These are phyloP conservation scores for Drosophila leontia DNA, from an alignment of 1,140 invertebrate genomes.

Conservation along the genomic window DNA sequence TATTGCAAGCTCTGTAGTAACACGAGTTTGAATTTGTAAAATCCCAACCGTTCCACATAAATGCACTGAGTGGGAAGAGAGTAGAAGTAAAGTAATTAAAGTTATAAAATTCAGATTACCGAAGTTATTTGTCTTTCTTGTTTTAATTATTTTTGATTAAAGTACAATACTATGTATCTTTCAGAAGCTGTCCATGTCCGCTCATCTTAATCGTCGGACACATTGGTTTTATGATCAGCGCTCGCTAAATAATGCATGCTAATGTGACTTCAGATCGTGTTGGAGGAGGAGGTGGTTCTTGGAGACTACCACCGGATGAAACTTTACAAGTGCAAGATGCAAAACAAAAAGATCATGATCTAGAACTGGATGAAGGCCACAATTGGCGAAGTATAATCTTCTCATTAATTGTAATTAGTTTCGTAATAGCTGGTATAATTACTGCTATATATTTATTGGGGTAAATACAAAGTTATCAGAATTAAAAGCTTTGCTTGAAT, in stretches of 20 bases:
- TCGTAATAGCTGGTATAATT: slow-evolving; percentile 93
- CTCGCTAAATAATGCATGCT: slow-evolving; percentile 89
- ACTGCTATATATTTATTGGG: slow-evolving; percentile 94
- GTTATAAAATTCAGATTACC: too few relatives aligned
- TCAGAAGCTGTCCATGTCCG: not conserved
- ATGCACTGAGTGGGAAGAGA: too few relatives aligned
- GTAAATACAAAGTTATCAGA: slow-evolving; percentile 70
- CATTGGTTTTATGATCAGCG: not conserved
- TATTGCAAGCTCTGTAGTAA: too few relatives aligned
- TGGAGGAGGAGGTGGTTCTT: slow-evolving; percentile 89
- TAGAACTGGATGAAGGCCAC: slow-evolving; percentile 90
- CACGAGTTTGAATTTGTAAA: too few relatives aligned
- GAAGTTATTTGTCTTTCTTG: too few relatives aligned
- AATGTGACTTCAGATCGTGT: slow-evolving; percentile 92
- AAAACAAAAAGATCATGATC: slow-evolving; percentile 90
- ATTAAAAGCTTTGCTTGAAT: not conserved
- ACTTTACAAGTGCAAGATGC: slow-evolving; percentile 94
- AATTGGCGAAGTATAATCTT: slow-evolving; percentile 95
- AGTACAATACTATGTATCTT: not conserved
- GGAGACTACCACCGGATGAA: slow-evolving; percentile 94
- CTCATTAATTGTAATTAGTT: slow-evolving; percentile 92
- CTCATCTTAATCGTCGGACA: not conserved
- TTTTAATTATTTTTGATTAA: not conserved
- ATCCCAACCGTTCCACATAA: too few relatives aligned
- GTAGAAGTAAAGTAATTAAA: too few relatives aligned